Evolutionary conservation across 2,113 vertebrate species (phyloP).

Genomic region (Catagonus wagneri): DNA sequence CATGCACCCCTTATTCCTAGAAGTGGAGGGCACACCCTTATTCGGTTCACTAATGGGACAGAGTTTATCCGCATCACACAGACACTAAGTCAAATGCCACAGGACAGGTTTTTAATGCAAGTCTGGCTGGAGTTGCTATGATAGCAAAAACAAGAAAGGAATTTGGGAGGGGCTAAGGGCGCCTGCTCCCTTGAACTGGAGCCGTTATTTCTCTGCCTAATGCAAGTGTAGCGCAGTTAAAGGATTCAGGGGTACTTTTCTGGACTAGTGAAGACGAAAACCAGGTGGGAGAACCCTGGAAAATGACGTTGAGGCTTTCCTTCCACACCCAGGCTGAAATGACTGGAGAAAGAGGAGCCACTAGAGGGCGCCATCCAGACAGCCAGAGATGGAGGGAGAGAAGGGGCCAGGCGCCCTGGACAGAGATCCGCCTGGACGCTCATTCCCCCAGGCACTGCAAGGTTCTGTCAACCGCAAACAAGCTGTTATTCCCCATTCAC

Average conservation of each 20-base stretch:
- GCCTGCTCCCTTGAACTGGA: background rate
- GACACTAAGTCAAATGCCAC: background rate
- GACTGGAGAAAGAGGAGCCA: background rate
- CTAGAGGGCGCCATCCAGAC: constrained; percentile 26
- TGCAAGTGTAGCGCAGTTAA: background rate
- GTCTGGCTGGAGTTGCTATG: background rate
- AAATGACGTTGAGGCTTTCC: background rate
- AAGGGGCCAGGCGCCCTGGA: accelerated
- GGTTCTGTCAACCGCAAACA: background rate
- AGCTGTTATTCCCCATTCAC: background rate
- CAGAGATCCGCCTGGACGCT: background rate
- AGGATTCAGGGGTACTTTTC: background rate
- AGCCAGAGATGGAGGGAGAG: background rate
- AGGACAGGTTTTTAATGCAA: constrained; percentile 22
- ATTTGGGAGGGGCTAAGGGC: background rate
- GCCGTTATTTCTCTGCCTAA: background rate
- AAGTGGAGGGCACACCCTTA: background rate
- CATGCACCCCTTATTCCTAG: background rate
- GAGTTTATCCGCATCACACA: background rate
- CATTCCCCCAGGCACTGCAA: background rate
- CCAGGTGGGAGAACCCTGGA: too few relatives aligned
- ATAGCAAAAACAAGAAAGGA: constrained; percentile 37
- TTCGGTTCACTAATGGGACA: background rate
- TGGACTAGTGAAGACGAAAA: background rate
- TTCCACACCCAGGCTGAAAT: background rate